These are phyloP conservation scores for Corythucha ciliata DNA, from an alignment of 2,888 invertebrate species.

Conservation along the genomic window DNA sequence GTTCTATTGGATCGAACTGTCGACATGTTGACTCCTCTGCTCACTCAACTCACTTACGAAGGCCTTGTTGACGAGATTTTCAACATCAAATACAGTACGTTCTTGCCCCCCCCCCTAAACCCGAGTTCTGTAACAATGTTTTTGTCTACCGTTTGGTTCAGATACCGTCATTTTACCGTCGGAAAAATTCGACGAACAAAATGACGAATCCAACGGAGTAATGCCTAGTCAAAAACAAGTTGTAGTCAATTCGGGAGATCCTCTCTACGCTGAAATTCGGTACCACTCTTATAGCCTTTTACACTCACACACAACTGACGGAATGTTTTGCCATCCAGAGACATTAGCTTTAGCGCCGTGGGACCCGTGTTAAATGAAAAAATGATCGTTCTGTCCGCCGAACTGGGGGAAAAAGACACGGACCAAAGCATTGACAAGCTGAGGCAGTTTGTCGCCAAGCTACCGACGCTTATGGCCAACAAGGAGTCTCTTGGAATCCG, in stretches of 20 bases:
- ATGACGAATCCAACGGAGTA: conserved; percentile 52
- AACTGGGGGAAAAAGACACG: conserved; percentile 66
- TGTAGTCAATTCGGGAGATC: conserved; percentile 80
- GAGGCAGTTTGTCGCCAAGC: conserved; percentile 79
- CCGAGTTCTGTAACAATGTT: neutral
- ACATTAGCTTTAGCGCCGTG: conserved; percentile 86
- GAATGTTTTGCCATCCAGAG: conserved; percentile 45
- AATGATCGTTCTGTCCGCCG: conserved; percentile 74
- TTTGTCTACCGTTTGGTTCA: conserved; percentile 37
- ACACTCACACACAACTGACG: neutral
- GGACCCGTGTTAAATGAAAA: conserved; percentile 76
- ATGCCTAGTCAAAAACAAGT: conserved; percentile 62
- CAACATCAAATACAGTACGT: conserved; percentile 63
- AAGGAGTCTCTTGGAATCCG: conserved; percentile 72
- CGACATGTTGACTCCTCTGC: conserved; percentile 83
- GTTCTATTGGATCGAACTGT: conserved; percentile 82
- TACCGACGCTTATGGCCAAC: conserved; percentile 77
- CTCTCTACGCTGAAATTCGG: conserved; percentile 72
- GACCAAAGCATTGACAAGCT: conserved; percentile 91
- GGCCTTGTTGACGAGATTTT: conserved; percentile 94
- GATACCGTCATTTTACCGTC: conserved; percentile 75
- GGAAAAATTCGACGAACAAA: conserved; percentile 64
- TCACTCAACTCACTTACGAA: conserved; percentile 93
- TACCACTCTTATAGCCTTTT: conserved; percentile 29
- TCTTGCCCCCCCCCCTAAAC: neutral